Base-by-base conservation (phyloP, 1,140 invertebrate genomes). In the Drosophila bipectinata region DNA sequence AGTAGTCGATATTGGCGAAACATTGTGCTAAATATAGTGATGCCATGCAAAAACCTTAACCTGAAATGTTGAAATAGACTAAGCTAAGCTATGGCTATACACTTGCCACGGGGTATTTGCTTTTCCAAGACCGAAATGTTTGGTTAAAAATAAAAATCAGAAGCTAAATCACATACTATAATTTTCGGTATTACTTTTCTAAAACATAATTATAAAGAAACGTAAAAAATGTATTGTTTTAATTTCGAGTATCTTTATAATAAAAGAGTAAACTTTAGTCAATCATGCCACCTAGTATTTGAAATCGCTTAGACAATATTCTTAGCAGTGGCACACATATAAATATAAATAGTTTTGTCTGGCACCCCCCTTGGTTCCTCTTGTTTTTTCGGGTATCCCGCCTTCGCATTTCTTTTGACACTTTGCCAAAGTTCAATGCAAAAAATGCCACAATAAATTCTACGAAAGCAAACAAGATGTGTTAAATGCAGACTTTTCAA, bases 341-440 rank as follows among this genome's bases (percentile, higher is more conserved):
- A 56, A 61, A 80, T 77, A 82, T 39, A 61, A 72, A 69, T 77
- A 77, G 48, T 66, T 68, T 56, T 7, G 44, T 60, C 47, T 51
- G 49, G 45, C 34, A 9, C 45, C 3, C 59, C 59, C 41, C 47
- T 34, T 45, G 30, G 6, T 44, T 2, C 59, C 71, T n/a, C 52
- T 14, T 15, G 48, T 45, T 9, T 52, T 52, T n/a, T 37, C 49
- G 30, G 28, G 37, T 56, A 53, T 32, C 54, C 34, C 41, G 44
- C 63, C 54, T 39, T 63, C 59, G 59, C 64, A 56, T 26, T 48
- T 37, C n/a, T 69, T 76, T 76, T 88, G 81, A 72, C 74, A 82
- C 61, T 75, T 72, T 87, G 81, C 81, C 81, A 85, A 85, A 74
- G 81, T 82, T 87, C 74, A 78, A 73, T 77, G 82, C 64, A 77